Evolutionary conservation across 2,797 vertebrate genomes (phyloP).

Genomic region (Phalanger gymnotis): DNA sequence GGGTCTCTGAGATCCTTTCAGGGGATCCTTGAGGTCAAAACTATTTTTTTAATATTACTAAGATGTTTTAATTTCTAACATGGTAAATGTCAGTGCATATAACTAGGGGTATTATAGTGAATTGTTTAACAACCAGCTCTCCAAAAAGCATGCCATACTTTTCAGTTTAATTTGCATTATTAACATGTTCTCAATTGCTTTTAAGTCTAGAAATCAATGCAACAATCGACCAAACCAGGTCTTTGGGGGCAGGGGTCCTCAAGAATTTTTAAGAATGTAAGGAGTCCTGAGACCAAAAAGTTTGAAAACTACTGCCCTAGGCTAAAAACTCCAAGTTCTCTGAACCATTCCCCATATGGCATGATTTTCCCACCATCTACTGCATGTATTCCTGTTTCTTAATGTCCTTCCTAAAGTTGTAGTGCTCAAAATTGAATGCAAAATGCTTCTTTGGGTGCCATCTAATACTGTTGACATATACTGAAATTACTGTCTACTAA

Average conservation of each 20-base stretch:
- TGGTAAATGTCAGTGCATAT: neutral
- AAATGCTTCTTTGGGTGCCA: neutral
- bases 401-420: neutral
- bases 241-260: neutral
- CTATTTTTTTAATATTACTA: neutral
- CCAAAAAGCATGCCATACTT: neutral
- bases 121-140: neutral
- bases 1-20: no score
- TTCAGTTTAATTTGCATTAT: neutral
- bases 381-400: neutral
- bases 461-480: neutral
- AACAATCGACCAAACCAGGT: neutral
- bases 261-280: neutral
- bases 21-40: neutral
- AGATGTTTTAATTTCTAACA: neutral
- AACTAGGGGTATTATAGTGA: neutral
- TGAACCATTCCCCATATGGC: neutral
- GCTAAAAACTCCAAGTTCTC: neutral
- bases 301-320: neutral
- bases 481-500: neutral
- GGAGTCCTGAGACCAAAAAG: neutral
- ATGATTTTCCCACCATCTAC: neutral
- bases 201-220: neutral
- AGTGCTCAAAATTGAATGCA: neutral
- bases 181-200: neutral